Evolutionary conservation across 2,888 invertebrate genomes (phyloP), one percentile per base, ranked within the genome.

Genomic region (Andricus curvator): DNA sequence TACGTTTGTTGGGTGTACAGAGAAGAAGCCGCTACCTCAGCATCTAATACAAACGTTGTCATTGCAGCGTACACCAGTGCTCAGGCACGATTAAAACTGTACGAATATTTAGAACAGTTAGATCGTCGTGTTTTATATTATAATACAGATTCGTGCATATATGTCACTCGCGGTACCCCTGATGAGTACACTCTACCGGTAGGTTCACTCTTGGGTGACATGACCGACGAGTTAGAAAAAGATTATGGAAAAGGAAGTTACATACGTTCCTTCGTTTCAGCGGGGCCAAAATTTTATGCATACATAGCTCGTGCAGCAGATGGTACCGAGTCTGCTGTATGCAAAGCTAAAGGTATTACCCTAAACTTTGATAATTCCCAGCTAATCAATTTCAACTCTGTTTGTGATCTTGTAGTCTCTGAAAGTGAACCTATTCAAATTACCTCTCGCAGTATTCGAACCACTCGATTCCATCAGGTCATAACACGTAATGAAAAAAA

Each of bases 51-150:
- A 0, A 83, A 68, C 41, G 78, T 81, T 3, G 79, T 79, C 6
- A 15, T 80, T 17, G 83, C 83, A 1, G 78, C 81, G n/a, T 83
- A 77, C 15, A 77, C 77, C 2, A 83, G 82, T 0, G 78, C 77
- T 13, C 78, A 80, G 33, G 81, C 82, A 1, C 78, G 79, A 6
- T 44, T 80, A 1, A 88, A 89, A 80, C 82, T 93, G 0, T 91
- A 90, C 79, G 76, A 78, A 4, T 88, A 89, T 33, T 80, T 93
- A 5, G 86, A 92, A 13, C 79, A 80, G 29, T 81, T 93, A 9
- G 87, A 83, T 8, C 77, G 84, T 48, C 48, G 68, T 5, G 80
- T 78, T 9, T 41, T 84, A 2, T 82, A 80, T 51, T 80, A 78
- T 25, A 82, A 84, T 29, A 84, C 81, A 1, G 80, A 81, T 29